Percentiles rank a stretch among this genome's conserved stretches.
phyloP scores from a whole-genome alignment of 2,888 invertebrate species.

The Lepidocyrtinus sp. region DNA sequence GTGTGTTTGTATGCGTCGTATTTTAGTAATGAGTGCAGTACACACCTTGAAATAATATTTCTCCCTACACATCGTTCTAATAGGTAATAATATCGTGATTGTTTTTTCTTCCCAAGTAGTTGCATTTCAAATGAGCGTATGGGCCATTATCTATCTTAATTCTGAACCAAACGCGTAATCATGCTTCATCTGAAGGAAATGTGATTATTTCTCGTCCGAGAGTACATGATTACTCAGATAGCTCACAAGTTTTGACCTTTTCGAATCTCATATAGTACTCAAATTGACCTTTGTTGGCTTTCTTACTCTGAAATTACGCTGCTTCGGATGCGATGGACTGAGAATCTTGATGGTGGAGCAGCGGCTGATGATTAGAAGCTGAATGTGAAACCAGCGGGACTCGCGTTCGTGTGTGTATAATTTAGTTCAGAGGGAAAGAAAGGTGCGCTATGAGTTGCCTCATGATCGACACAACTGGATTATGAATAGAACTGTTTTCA shows the following conservation, averaged over 20 bases:
- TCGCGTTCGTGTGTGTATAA: not conserved
- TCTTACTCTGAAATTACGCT: not conserved
- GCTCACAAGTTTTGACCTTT: not conserved
- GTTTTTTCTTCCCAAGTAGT: not conserved
- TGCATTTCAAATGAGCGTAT: constrained; percentile 29
- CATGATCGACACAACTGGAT: not conserved
- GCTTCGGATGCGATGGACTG: no score
- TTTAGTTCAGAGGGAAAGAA: not conserved
- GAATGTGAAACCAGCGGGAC: not conserved
- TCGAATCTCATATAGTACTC: not conserved
- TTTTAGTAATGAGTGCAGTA: constrained; percentile 12
- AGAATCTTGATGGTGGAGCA: not conserved
- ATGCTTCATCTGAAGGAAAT: not conserved
- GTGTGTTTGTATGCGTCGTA: no score
- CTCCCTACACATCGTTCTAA: not conserved
- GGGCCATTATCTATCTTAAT: no score
- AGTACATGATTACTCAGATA: not conserved
- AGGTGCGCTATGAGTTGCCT: not conserved
- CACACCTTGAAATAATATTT: not conserved
- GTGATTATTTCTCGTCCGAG: not conserved
- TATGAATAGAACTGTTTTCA: no score
- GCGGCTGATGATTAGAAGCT: constrained; percentile 21
- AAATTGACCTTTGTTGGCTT: not conserved
- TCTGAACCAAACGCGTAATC: not conserved
- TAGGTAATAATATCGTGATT: not conserved